Evolutionary conservation across 2,888 invertebrate genomes (phyloP).

Genomic region (Cheilosia vernalis): DNA sequence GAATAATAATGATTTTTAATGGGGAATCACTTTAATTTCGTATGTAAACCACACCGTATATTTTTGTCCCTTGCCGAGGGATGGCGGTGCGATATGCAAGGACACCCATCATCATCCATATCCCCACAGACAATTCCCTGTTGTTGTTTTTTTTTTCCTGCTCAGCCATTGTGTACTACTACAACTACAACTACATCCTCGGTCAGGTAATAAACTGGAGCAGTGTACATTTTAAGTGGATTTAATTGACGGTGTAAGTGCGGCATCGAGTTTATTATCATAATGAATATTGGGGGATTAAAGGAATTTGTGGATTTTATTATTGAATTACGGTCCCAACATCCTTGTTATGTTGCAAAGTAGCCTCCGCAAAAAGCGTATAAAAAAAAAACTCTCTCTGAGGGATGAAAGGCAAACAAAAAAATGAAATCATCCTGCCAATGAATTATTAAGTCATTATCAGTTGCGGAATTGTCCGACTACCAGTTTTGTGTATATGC

Average conservation of each 20-base stretch:
- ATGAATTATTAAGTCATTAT: slow-evolving; percentile 76
- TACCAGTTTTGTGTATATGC: slow-evolving; percentile 70
- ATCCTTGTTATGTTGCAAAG: slow-evolving; percentile 68
- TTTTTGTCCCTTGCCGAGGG: slow-evolving; percentile 56
- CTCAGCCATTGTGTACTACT: slow-evolving; percentile 25
- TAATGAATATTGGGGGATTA: slow-evolving; percentile 83
- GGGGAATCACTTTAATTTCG: slow-evolving; percentile 73
- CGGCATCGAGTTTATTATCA: slow-evolving; percentile 75
- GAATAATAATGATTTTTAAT: slow-evolving; percentile 72
- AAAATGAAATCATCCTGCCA: slow-evolving; percentile 56
- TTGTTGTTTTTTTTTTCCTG: slow-evolving; percentile 12
- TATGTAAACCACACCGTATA: slow-evolving; percentile 70
- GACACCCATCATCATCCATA: slow-evolving; percentile 33
- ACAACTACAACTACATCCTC: slow-evolving; percentile 38
- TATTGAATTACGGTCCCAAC: slow-evolving; percentile 81
- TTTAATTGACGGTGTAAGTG: slow-evolving; percentile 81
- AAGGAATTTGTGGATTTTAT: slow-evolving; percentile 83
- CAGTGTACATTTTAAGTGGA: slow-evolving; percentile 79
- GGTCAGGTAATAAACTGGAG: slow-evolving; percentile 74
- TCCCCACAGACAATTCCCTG: slow-evolving; percentile 12
- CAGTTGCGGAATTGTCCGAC: slow-evolving; percentile 73
- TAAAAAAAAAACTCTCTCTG: slow-evolving; percentile 21
- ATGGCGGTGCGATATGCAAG: slow-evolving; percentile 6
- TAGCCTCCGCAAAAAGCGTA: slow-evolving; percentile 30
- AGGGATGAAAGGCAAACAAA: slow-evolving; percentile 13